phyloP scores from a whole-genome alignment of 2,113 vertebrate species.

The Dermatemys mawii region DNA sequence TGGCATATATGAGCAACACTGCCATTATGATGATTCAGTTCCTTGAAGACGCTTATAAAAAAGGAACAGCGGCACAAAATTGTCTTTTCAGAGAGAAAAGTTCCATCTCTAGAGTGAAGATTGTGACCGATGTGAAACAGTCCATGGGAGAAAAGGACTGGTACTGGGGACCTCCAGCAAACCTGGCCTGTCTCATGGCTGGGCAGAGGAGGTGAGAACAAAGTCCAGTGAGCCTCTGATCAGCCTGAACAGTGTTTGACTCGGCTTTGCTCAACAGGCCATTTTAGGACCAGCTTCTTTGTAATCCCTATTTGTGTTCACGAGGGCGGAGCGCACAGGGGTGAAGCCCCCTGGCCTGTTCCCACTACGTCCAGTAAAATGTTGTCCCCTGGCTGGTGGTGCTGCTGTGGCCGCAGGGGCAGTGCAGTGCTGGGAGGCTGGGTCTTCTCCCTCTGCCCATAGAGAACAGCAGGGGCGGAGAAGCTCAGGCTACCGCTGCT shows the following conservation, averaged over 20 bases:
- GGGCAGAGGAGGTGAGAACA: background rate
- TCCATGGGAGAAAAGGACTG: background rate
- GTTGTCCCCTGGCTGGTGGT: no score
- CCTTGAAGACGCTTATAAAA: background rate
- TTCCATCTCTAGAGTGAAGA: background rate
- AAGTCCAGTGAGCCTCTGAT: background rate
- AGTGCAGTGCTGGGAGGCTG: no score
- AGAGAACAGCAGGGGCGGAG: no score
- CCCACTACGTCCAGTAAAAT: background rate
- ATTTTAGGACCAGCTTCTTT: background rate
- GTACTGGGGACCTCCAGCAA: background rate
- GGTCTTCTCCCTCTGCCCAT: no score
- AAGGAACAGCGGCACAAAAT: background rate
- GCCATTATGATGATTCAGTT: background rate
- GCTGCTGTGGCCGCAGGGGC: no score
- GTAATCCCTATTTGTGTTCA: background rate
- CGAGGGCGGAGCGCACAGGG: background rate
- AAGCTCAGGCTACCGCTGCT: no score
- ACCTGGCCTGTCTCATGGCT: background rate
- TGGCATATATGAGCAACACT: background rate
- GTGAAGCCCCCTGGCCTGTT: background rate
- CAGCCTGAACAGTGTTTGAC: background rate
- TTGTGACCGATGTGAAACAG: background rate
- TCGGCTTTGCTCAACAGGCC: background rate
- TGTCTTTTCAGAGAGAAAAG: background rate